These are phyloP conservation scores for Dexiosoma caninum DNA, from an alignment of 2,888 invertebrate genomes.

Conservation along the genomic window DNA sequence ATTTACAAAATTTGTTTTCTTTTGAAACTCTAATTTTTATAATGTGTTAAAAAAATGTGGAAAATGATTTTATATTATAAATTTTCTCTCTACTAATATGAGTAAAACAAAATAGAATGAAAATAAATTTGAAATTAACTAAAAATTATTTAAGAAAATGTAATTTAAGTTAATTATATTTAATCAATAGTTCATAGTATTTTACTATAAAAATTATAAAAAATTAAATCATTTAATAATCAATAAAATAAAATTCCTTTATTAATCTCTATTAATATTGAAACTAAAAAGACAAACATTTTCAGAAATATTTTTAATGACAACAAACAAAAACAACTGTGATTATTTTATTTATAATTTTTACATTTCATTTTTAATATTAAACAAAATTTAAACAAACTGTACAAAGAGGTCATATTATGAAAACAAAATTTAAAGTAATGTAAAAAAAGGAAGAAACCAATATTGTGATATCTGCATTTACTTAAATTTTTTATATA, in stretches of 20 bases:
- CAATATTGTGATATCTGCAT: conserved; percentile 61
- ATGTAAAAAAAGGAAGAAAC: too few species aligned
- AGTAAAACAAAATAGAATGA: too few species aligned
- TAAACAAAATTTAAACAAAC: conserved; percentile 38
- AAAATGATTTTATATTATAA: too few species aligned
- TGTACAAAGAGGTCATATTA: conserved; percentile 43
- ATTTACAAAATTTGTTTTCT: not conserved
- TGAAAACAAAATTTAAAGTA: conserved; percentile 29
- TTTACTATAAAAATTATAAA: conserved; percentile 18
- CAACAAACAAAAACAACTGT: conserved; percentile 58
- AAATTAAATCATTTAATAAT: conserved; percentile 50
- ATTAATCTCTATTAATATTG: conserved; percentile 58
- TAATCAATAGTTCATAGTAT: conserved; percentile 15
- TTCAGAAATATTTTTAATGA: conserved; percentile 45
- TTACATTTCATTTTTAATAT: conserved; percentile 39
- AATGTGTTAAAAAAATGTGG: too few species aligned
- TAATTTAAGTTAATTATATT: conserved; percentile 6
- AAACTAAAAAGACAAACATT: conserved; percentile 33
- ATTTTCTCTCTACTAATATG: too few species aligned
- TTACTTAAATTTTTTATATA: conserved; percentile 33
- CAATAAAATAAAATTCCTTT: conserved; percentile 53
- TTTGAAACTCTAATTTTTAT: too few species aligned
- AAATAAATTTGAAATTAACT: not conserved
- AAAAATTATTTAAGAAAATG: not conserved
- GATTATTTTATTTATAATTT: conserved; percentile 62